These are phyloP conservation scores for Manis crassicaudata DNA, from an alignment of 2,797 vertebrate species.

Conservation along the genomic window DNA sequence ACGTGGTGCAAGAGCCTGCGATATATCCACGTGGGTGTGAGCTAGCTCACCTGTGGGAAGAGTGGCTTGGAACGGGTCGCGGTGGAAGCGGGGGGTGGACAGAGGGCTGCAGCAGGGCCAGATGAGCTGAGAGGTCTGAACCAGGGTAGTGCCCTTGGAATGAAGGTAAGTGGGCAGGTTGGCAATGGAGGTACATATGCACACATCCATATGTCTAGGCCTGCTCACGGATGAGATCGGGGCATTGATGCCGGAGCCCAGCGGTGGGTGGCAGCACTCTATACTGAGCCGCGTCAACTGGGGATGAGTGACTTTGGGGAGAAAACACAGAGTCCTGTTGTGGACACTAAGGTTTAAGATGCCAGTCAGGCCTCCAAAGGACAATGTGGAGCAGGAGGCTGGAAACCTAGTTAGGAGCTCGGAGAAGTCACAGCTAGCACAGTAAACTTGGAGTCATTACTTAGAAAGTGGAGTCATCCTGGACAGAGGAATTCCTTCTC, in stretches of 20 bases:
- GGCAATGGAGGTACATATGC: background rate
- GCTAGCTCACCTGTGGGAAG: background rate
- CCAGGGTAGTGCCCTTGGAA: background rate
- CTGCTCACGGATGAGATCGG: background rate
- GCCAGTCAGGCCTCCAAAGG: background rate
- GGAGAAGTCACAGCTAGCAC: background rate
- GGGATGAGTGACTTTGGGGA: background rate
- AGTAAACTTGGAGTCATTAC: background rate
- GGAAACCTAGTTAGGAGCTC: background rate
- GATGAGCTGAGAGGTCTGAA: too few relatives aligned
- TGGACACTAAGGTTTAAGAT: background rate
- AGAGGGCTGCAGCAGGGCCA: background rate
- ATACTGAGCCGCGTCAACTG: background rate
- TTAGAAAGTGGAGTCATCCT: background rate
- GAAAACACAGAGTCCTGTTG: background rate
- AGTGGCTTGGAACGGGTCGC: fast-evolving
- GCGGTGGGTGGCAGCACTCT: too few relatives aligned
- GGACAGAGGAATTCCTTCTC: background rate
- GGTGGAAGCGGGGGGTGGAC: background rate
- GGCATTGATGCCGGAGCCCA: background rate
- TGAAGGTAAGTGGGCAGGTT: background rate
- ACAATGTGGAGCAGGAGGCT: background rate
- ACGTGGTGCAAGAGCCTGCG: background rate
- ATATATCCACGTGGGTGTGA: background rate
- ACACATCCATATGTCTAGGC: too few relatives aligned